Base-by-base conservation (phyloP, 2,888 invertebrate genomes). In the Monopis laevigella region DNA sequence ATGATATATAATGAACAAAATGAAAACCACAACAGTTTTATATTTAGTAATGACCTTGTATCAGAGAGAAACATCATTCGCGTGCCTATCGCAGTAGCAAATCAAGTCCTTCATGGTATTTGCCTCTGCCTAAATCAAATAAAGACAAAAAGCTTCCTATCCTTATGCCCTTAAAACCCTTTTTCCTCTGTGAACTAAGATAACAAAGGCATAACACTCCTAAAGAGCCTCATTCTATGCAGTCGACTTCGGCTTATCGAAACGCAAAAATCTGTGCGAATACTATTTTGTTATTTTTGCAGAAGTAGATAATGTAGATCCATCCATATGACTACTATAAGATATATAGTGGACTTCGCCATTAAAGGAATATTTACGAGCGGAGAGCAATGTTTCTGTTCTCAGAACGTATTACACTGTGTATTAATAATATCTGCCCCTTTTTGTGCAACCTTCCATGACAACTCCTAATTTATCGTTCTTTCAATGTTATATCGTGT, bases 281-380 rank as follows among this genome's bases (percentile, higher is more conserved):
- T 58, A 66, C 65, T 67, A 67, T 70, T 71, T 69, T 65, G 69
- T 72, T 71, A 70, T 73, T 73, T 73, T 72, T 70, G 66, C 68
- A 67, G 65, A 65, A 68, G 65, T 71, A n/a, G n/a, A n/a, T n/a
- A 65, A 70, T 71, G 71, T 63, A 69, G 66, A 74, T 36, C 3
- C 8, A 32, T 32, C 32, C 17, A 32, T n/a, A 14, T 32, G 12
- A 32, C 13, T 17, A 21, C 21, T 21, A 21, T 36, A 62, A 68
- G 65, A 68, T 71, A 66, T 72, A 70, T 69, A 62, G 59, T 62
- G 40, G 53, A 50, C 55, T 59, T 58, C 57, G 62, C 67, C 64
- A 71, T 71, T 73, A 71, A 58, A 62, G 47, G 51, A 52, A 61
- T 66, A 66, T 71, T 70, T 71, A 70, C 61, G 59, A 51, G 48